A percentile compares a stretch with the other conserved stretches of the same genome.
Conservation (phyloP, 30 jellyfish, hydroid and myxozoan genomes). For the Hydra vulgaris region DNA sequence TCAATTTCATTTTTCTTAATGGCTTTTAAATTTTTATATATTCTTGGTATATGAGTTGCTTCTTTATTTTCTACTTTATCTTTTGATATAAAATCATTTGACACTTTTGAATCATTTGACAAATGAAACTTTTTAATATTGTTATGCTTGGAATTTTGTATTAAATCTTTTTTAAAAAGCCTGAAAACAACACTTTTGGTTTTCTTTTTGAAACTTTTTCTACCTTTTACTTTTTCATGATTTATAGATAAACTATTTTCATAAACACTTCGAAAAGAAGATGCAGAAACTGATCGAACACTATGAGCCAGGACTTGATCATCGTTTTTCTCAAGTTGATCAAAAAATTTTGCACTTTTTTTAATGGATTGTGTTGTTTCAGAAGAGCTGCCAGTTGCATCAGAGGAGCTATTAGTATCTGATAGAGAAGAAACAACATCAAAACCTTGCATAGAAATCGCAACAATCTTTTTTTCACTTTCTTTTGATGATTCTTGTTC, state of each 20-base stretch:
- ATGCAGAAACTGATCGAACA: constrained; percentile 41
- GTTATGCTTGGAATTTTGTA: neutral
- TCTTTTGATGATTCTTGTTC: constrained; percentile 32
- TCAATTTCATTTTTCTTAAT: neutral
- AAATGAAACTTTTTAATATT: neutral
- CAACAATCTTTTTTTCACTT: neutral
- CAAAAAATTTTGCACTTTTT: neutral
- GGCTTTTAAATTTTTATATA: no score
- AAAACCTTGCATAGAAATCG: neutral
- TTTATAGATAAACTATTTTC: constrained; percentile 37
- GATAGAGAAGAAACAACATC: constrained; percentile 39
- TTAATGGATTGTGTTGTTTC: neutral
- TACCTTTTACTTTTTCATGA: constrained; percentile 8
- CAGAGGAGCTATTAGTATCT: neutral
- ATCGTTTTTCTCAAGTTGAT: neutral
- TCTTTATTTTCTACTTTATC: neutral
- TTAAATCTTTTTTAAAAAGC: neutral
- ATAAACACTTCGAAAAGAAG: constrained; percentile 61
- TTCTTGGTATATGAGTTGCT: neutral
- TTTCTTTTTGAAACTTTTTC: constrained; percentile 1
- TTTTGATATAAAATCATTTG: neutral
- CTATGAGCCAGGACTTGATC: neutral
- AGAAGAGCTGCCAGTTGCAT: no score
- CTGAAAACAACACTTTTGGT: neutral
- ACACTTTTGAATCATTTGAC: neutral